Conservation (phyloP, 1,140 invertebrate genomes). For the Zaprionus nigranus region DNA sequence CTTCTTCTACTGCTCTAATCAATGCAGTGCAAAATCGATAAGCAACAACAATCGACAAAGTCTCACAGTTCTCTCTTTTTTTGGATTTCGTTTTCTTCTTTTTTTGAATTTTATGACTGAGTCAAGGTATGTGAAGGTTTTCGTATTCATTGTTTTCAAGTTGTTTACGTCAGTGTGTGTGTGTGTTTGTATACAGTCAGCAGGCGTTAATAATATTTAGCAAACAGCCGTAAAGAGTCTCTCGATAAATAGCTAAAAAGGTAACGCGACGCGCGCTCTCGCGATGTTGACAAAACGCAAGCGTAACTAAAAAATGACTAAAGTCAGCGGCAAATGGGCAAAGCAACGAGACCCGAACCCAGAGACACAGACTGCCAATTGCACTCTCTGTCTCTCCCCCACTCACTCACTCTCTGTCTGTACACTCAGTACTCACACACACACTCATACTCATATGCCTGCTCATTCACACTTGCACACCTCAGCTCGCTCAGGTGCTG, state of each 20-base stretch:
- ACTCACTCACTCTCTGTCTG: conserved; percentile 26
- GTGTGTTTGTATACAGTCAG: conserved; percentile 26
- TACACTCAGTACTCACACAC: conserved; percentile 26
- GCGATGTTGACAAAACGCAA: conserved; percentile 80
- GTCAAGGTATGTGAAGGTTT: conserved; percentile 59
- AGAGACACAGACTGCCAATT: conserved; percentile 51
- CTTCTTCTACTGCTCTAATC: not conserved
- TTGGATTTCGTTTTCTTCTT: conserved; percentile 17
- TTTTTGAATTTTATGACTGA: conserved; percentile 40
- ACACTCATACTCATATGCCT: not conserved
- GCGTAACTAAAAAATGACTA: conserved; percentile 82
- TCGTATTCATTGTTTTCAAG: conserved; percentile 31
- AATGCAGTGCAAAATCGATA: conserved; percentile 19
- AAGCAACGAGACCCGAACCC: conserved; percentile 52
- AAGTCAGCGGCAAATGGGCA: conserved; percentile 72
- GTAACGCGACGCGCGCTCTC: conserved; percentile 55
- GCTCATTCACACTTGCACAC: not conserved
- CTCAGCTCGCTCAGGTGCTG: conserved; percentile 12
- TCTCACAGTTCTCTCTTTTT: not conserved
- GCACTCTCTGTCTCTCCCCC: conserved; percentile 45
- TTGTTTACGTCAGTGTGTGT: conserved; percentile 16
- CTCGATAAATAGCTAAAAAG: not conserved
- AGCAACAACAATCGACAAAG: conserved; percentile 30
- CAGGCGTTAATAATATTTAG: conserved; percentile 45
- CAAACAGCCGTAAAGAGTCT: conserved; percentile 44